Base-by-base conservation (phyloP, 2,888 invertebrate species). In the Leucoptera coffeella region DNA sequence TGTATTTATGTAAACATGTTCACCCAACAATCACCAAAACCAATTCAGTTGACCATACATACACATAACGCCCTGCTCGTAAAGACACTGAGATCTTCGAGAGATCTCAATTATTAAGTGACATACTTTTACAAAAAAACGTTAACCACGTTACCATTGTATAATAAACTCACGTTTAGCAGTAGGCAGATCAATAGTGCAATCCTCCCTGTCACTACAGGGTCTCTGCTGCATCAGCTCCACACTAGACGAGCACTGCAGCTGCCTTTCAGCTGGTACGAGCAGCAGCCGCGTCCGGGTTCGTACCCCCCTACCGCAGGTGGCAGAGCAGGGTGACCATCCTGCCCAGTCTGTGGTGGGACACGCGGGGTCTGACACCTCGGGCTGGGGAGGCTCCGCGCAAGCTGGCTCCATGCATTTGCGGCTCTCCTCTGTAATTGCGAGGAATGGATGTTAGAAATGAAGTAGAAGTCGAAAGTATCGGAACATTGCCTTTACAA, bases 321-420 rank as follows among this genome's bases (percentile, higher is more conserved):
- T 79, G 0, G 85, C 87, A 26, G 87, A 85, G 61, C 94, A 95
- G 0, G 92, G 85, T 29, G 90, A 88, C 93, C 93, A 95, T 37
- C 85, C 83, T 29, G 87, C 81, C 94, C 94, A 95, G 26, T 79
- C 79, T 0, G 85, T 85, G n/a, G 88, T 82, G 30, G 88, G 85
- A 40, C 86, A 86, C 38, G 64, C 32, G 1, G 80, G 77, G 60
- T 82, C 81, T 2, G 72, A 48, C 1, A 56, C 37, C 37, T 74
- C 77, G 5, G 54, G 39, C 22, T 75, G 69, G 19, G 62, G 59
- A 7, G 6, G 17, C 27, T 73, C 71, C 0, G 57, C 51, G 43
- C 87, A 86, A 3, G 75, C 73, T 0, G 84, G 81, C 38, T 75
- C 75, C 80, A 84, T 83, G 45, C 87, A 87, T 42, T 84, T 83